These are phyloP conservation scores for Pterobdella sp. DNA, from an alignment of 2,888 invertebrate genomes.

Conservation along the genomic window DNA sequence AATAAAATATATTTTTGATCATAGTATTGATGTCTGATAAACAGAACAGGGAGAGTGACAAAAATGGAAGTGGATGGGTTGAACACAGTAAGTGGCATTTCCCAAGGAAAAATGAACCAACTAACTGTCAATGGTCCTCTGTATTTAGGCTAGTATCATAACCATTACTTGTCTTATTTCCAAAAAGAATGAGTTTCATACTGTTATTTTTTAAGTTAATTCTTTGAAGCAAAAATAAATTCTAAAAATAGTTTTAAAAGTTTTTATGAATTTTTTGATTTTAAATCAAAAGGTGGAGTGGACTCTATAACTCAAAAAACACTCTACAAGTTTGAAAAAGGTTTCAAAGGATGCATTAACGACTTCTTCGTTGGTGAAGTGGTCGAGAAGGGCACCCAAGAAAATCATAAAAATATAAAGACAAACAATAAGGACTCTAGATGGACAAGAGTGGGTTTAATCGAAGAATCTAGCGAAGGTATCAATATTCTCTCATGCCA, in stretches of 20 bases:
- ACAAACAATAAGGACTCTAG: background rate
- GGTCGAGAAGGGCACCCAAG: conserved; percentile 32
- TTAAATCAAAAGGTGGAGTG: conserved; percentile 62
- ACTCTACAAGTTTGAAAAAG: conserved; percentile 61
- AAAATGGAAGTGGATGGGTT: conserved; percentile 74
- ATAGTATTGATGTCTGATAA: background rate
- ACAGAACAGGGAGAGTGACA: background rate
- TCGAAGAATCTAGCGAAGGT: conserved; percentile 62
- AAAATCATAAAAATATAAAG: background rate
- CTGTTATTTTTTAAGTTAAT: background rate
- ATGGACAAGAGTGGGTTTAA: conserved; percentile 59
- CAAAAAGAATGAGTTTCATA: background rate
- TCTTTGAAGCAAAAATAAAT: background rate
- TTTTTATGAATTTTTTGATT: background rate
- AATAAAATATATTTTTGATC: background rate
- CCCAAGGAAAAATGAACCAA: conserved; percentile 75
- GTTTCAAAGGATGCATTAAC: conserved; percentile 73
- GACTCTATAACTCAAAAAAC: conserved; percentile 63
- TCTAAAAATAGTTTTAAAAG: background rate
- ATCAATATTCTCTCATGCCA: conserved; percentile 43
- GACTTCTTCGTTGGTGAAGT: conserved; percentile 75
- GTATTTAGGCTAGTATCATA: conserved; percentile 81
- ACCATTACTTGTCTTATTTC: no score
- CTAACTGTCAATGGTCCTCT: conserved; percentile 76
- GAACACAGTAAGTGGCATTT: conserved; percentile 68